Base-by-base conservation (phyloP, 2,888 invertebrate genomes). In the Drosophila colorata region DNA sequence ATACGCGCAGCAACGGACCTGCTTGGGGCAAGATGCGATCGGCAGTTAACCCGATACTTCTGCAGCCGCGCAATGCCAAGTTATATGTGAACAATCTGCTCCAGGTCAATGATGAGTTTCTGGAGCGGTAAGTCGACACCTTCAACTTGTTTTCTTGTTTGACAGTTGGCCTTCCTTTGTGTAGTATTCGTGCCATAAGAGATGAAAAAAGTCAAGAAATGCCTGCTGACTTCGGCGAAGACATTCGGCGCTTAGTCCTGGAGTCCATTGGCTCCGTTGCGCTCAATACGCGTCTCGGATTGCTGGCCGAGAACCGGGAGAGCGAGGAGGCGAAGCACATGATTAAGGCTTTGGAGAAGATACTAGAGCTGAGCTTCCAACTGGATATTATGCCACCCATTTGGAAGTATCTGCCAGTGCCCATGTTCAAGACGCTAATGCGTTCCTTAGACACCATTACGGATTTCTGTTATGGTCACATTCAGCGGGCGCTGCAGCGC, bases 1-100 rank as follows among this genome's bases (percentile, higher is more conserved):
- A 4, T 16, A 5, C 23, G 1, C 14, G 13, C 78, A 94, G 94
- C 2, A 94, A 95, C 91, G 95, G 95, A 0, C 93, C 94, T 13
- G 93, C 94, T 73, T 96, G 96, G 96, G 93, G 94, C 40, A 93
- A 94, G 55, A 93, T 95, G 73, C 93, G 96, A 16, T 94, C 94
- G 0, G 94, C 94, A 65, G 95, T 95, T 0, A 95, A 95, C 90
- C 95, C 95, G 52, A 93, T 95, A 35, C 92, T 96, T 90, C 91
- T 96, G 90, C 94, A 95, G 80, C 95, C 95, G 0, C 94, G 94
- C 72, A 90, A 93, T 65, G 92, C 93, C 1, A 93, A 93, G 84
- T 87, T 93, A 1, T 94, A 94, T 70, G 83, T 93, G 4, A 91
- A 93, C 2, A 92, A 91, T 9, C 91, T 94, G 57, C 92, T 93